Base-by-base conservation (phyloP, 2,797 vertebrate species). In the Coregonus sp. region DNA sequence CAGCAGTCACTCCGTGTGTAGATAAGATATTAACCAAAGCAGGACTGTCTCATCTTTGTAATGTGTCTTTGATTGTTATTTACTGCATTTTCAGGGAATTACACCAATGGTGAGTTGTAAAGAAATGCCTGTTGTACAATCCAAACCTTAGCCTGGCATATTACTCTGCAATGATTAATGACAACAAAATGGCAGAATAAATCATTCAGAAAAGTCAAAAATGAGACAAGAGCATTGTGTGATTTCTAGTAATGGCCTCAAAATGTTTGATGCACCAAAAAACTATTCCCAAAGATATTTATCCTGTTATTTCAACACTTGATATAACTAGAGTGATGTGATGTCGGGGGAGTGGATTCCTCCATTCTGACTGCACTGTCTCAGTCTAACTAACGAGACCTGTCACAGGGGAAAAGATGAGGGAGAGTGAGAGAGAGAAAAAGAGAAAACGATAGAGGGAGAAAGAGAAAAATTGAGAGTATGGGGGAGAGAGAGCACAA, bases 311-410 rank as follows among this genome's bases (percentile, higher is more conserved):
- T 31, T 31, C 29, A 66, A 66, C 25, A 33, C 63, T 66, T 66
- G 63, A 66, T 66, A 66, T 15, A 29, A 66, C 11, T 4, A 25
- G 6, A 29, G 25, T 12, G 61, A 65, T 65, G 20, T 29, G 25
- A 65, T 9, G 25, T 12, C 29, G 4, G 25, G 29, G 63, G 68
- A 88, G 71, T 81, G 75, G 52, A 88, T 90, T 91, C 88, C 78
- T 87, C 52, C 12, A 86, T 85, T 77, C 83, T 84, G 86, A 89
- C 81, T 89, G 83, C 79, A 70, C 52, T 29, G 85, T 89, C 89
- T 91, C 86, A 84, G 86, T 87, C 88, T 83, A 81, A 82, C 82
- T 85, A 86, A 90, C 84, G 82, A 84, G 84, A 87, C 79, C 81
- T 80, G 16, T 18, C 75, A 63, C 29, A 12, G 59, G 77, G 66